Base-by-base conservation (phyloP, 1,140 invertebrate genomes). In the Drosophila lini region DNA sequence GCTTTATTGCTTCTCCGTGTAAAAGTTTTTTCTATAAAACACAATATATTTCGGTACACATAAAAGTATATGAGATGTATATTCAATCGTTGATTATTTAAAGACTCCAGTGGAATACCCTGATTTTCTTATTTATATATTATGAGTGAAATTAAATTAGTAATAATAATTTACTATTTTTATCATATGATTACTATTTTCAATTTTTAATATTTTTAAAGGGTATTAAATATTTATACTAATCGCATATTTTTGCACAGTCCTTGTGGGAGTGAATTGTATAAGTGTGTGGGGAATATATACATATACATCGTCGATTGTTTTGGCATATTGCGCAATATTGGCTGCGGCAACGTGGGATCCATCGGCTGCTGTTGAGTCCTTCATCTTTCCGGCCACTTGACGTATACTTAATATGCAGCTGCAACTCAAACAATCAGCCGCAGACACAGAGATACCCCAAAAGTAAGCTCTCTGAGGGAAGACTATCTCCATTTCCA, bases 271-370 rank as follows among this genome's bases (percentile, higher is more conserved):
- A 52, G 8, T 15, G 15, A 55, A 10, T 28, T 70, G 32, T 58
- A n/a, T 34, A 36, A 34, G 41, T 57, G 64, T 25, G n/a, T 15
- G 25, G 19, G 64, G 32, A 31, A 40, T 15, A 25, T 8, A 82
- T 28, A 28, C 3, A 47, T 15, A 48, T 28, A 82, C 47, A 75
- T 74, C 57, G 44, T 55, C 56, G 58, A 55, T 80, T 76, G 71
- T 81, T 80, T 77, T 68, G 79, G 57, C 74, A 78, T 65, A 76
- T 79, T 80, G 60, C 59, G 59, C 60, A 44, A 79, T 58, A 64
- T 74, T 59, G 62, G 41, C 41, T 19, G 40, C 10, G 36, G 52
- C 44, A 74, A 62, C 34, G n/a, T 50, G 34, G 34, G 44, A 48
- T 74, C 74, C 58, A 74, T 48, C 57, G 48, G 78, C 44, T 36